Percentiles rank a stretch among this genome's conserved stretches.
These are phyloP conservation scores for Dromaius novaehollandiae DNA, from an alignment of 2,113 vertebrate species.

Conservation along the genomic window DNA sequence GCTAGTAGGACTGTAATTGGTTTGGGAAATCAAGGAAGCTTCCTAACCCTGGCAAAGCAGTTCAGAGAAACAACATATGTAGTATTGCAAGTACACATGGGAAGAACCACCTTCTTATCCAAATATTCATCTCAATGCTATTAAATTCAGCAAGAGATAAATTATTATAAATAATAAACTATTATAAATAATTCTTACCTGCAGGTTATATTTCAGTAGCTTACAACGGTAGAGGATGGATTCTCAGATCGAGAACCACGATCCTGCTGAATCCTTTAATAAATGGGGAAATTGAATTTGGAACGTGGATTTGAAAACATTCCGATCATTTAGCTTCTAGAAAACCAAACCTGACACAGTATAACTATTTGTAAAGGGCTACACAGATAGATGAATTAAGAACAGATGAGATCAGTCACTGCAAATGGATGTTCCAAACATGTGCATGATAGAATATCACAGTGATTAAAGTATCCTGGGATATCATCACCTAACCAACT, in stretches of 20 bases:
- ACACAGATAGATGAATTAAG: neutral
- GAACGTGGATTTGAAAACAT: neutral
- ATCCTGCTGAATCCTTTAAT: neutral
- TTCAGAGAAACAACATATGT: neutral
- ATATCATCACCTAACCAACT: neutral
- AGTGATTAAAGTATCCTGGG: neutral
- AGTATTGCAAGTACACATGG: neutral
- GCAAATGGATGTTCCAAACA: neutral
- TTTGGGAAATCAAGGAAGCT: neutral
- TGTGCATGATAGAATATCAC: rapidly evolving
- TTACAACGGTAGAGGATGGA: neutral
- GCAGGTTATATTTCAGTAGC: neutral
- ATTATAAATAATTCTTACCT: neutral
- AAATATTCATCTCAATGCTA: neutral
- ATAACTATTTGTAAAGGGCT: neutral
- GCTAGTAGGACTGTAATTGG: neutral
- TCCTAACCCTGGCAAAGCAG: neutral
- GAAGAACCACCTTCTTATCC: neutral
- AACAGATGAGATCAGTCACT: neutral
- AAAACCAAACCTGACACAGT: neutral
- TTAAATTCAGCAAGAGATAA: neutral
- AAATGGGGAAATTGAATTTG: neutral
- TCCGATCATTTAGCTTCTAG: neutral
- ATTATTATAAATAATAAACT: neutral
- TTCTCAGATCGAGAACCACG: neutral